These are phyloP conservation scores for Actinia tenebrosa DNA, from an alignment of 64 coral and sea anemone genomes.

Conservation along the genomic window DNA sequence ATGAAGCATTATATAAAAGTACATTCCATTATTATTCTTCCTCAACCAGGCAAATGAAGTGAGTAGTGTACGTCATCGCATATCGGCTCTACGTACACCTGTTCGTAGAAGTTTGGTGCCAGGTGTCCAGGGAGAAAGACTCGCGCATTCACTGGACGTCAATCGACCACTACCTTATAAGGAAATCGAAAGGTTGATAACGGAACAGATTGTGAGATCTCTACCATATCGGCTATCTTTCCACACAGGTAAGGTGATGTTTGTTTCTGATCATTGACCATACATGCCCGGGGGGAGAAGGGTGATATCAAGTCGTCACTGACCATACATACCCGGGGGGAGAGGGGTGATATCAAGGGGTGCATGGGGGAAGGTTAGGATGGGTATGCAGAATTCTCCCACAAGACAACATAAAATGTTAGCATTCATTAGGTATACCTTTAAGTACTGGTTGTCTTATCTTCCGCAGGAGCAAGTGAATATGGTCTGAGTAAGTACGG, in stretches of 20 bases:
- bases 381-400: too few species aligned
- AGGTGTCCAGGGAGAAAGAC: constrained; percentile 9
- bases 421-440: neutral
- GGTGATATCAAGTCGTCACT: too few species aligned
- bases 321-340: too few species aligned
- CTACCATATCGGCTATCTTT: constrained; percentile 1
- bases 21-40: neutral
- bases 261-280: neutral
- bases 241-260: constrained; percentile 2
- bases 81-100: neutral
- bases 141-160: neutral
- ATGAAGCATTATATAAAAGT: too few species aligned
- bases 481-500: constrained; percentile 10
- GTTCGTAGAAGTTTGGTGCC: constrained; percentile 1
- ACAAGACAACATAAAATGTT: too few species aligned
- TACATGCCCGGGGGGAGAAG: too few species aligned
- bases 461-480: neutral
- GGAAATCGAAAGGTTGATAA: neutral
- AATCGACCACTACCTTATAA: constrained; percentile 12
- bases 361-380: neutral
- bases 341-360: too few species aligned
- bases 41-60: neutral
- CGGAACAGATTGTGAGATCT: neutral
- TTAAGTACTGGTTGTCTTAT: neutral
- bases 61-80: neutral